phyloP scores from a whole-genome alignment of 2,113 vertebrate genomes.

The Eolophus roseicapilla region DNA sequence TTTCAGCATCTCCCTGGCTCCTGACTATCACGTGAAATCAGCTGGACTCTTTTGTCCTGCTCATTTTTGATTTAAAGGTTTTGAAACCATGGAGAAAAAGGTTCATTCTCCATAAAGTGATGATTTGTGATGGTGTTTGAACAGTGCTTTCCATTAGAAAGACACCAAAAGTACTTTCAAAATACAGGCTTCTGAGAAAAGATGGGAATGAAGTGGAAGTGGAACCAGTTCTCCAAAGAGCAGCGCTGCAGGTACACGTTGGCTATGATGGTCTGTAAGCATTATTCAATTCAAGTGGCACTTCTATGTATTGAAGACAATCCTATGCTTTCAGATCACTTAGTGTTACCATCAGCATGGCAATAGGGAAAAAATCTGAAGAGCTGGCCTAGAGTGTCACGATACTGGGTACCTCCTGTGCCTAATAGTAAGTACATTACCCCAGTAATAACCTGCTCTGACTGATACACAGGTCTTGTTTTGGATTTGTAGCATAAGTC shows the following conservation, averaged over 20 bases:
- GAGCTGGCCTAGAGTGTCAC: background rate
- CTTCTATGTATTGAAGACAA: background rate
- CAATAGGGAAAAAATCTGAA: background rate
- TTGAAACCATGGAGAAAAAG: background rate
- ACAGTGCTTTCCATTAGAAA: background rate
- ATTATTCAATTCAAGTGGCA: background rate
- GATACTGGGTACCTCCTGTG: background rate
- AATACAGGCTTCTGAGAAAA: background rate
- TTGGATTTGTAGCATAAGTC: background rate
- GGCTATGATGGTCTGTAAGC: background rate
- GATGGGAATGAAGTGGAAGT: background rate
- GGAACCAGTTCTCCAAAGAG: background rate
- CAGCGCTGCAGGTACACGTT: rapidly evolving
- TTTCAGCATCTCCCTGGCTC: background rate
- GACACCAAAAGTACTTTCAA: background rate
- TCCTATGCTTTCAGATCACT: background rate
- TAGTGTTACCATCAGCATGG: background rate
- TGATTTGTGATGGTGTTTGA: background rate
- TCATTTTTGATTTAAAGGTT: background rate
- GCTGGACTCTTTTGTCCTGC: background rate
- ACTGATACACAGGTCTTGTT: background rate
- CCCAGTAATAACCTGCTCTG: background rate
- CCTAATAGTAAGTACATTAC: background rate
- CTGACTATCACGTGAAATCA: background rate
- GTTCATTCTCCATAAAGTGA: background rate